Conservation (phyloP, 2,797 vertebrate genomes). For the Neomorphus geoffroyi region DNA sequence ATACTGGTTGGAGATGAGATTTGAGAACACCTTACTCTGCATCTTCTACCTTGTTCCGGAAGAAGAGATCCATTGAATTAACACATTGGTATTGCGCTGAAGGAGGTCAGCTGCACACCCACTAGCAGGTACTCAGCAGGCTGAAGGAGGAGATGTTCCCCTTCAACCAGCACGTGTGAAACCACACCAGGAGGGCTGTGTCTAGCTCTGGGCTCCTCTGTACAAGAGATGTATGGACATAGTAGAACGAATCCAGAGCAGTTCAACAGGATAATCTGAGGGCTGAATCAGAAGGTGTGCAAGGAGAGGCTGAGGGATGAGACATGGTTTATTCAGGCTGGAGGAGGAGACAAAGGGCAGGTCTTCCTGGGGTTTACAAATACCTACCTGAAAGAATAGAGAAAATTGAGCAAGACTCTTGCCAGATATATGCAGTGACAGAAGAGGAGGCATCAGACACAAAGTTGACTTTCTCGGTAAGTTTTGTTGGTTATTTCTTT, state of each 20-base stretch:
- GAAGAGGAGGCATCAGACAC: background rate
- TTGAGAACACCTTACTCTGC: background rate
- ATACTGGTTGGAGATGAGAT: background rate
- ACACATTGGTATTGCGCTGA: background rate
- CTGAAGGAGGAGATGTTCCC: background rate
- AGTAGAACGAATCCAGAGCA: background rate
- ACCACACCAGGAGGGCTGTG: fast-evolving
- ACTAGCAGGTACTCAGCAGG: background rate
- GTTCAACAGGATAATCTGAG: background rate
- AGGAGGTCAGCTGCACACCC: background rate
- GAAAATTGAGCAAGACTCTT: background rate
- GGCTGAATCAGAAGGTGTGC: background rate
- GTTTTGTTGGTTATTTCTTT: background rate
- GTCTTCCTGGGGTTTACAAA: background rate
- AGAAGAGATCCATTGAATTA: background rate
- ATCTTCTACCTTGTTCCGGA: background rate
- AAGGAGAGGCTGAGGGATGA: background rate
- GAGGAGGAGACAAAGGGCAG: background rate
- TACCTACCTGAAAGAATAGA: background rate
- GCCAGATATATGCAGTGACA: background rate
- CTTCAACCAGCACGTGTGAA: background rate
- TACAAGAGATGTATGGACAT: background rate
- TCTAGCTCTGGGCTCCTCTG: background rate
- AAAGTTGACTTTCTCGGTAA: fast-evolving
- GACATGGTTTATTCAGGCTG: background rate